Conservation (phyloP, 64 coral and sea anemone genomes). For the Cladopsammia gracilis region DNA sequence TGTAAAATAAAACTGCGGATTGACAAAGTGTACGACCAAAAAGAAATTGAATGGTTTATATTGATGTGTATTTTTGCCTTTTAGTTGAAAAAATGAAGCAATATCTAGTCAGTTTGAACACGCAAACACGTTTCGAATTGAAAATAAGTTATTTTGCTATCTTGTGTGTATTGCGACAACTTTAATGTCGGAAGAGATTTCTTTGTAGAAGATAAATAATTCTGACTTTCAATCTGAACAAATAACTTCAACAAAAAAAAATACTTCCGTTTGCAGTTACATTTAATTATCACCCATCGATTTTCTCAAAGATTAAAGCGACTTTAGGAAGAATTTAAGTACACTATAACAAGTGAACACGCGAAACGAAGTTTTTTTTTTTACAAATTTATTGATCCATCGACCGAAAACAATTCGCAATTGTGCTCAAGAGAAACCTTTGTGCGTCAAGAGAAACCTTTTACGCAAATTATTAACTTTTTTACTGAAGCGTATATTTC, state of each 20-base stretch:
- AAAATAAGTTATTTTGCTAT: neutral
- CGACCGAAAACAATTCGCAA: neutral
- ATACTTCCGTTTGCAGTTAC: constrained; percentile 10
- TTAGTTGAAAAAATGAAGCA: neutral
- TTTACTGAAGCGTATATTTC: too few relatives aligned
- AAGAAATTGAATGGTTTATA: neutral
- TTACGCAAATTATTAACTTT: too few relatives aligned
- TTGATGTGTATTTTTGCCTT: too few relatives aligned
- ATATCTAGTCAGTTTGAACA: too few relatives aligned
- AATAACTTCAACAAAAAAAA: neutral
- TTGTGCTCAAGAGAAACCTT: too few relatives aligned
- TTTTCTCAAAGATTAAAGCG: neutral
- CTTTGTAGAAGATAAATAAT: neutral
- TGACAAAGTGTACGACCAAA: neutral
- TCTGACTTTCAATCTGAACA: neutral
- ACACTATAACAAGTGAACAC: neutral
- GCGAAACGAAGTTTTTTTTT: neutral
- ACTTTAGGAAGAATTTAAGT: neutral
- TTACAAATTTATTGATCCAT: neutral
- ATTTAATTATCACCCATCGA: neutral
- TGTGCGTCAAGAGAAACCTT: too few relatives aligned
- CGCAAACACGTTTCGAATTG: too few relatives aligned
- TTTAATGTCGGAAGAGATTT: neutral
- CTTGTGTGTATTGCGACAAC: neutral
- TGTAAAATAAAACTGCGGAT: neutral